Evolutionary conservation across 2,113 vertebrate species (phyloP), one percentile per base, ranked within the genome.

Genomic region (Callospermophilus lateralis): DNA sequence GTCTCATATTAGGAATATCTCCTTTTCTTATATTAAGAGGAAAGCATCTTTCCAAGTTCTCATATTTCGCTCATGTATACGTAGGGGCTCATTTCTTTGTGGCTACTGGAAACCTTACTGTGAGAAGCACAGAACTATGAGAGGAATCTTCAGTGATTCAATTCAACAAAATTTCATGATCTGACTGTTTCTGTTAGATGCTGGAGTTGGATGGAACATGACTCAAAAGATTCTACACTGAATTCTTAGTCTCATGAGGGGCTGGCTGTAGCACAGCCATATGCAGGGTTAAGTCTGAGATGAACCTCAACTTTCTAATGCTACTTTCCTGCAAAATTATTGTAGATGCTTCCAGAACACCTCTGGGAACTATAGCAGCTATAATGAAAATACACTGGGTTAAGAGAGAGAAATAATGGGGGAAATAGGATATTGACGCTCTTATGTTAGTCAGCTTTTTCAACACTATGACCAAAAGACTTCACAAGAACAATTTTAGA

Each of bases 1-100:
- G 28, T 92, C 91, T 97, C 53, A 32, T 95, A 81, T 97, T 96
- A 97, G n/a, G 72, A 96, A 81, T 85, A 70, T 72, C 16, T 39
- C 67, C 12, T 89, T 95, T 78, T 13, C 93, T 85, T 9, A 11
- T 94, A 83, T 92, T 96, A 97, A 89, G 1, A 93, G 39, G 70
- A 95, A 42, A 26, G 91, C 1, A 93, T 81, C 45, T n/a, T 34
- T 89, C 79, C 92, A 97, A n/a, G 4, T 86, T 39, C 37, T 85
- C 58, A 17, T 84, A 51, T 28, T 67, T 28, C 58, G 70, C 24
- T 51, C 8, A 42, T 53, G 32, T 65, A 48, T 28, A 16, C n/a
- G 79, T 87, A 84, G 28, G 53, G 63, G 17, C 24, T 96, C 61
- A 30, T 13, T 87, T 78, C 17, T 76, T 67, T 77, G 51, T 26